Evolutionary conservation across 2,888 invertebrate species (phyloP), one percentile per base, ranked within the genome.

Genomic region (Meliscaeva auricollis): DNA sequence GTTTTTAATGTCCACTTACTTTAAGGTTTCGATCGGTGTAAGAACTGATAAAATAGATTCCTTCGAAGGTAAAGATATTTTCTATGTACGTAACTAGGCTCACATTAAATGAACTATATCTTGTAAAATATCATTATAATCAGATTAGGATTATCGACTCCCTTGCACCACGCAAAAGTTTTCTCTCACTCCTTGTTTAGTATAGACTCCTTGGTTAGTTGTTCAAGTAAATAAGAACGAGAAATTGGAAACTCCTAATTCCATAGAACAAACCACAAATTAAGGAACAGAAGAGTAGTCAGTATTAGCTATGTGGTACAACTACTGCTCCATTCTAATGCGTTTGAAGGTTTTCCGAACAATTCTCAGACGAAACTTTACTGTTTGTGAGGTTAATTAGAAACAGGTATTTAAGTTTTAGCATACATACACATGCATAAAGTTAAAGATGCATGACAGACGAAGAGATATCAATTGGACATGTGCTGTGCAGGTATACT

Each of bases 91-190:
- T 26, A 26, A 26, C 48, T 44, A 44, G 56, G 38, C 54, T 50
- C 74, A 70, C 58, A 52, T 69, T 44, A 83, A 84, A 79, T 84
- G 74, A 84, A 84, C 79, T 75, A 79, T 70, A 79, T 70, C 74
- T 58, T 66, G 44, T 74, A 60, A 74, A 75, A 74, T 75, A 75
- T 79, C 64, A 78, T 46, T 70, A 41, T 84, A 84, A 84, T 84
- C 74, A 70, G 74, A 79, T 84, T 79, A 75, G 74, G 74, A 79
- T 84, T 84, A 84, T 84, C 79, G 83, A 79, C 20, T 75, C 17
- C 30, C 9, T 32, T 46, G 7, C 13, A 22, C 35, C 35, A 38
- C 2, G 38, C n/a, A 62, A 44, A 58, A 13, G n/a, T 1, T 9
- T 58, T 60, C 9, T 26, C n/a, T 60, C 32, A 44, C 4, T 30